Base-by-base conservation (phyloP, 2,113 vertebrate genomes). In the Trematomus loennbergii region DNA sequence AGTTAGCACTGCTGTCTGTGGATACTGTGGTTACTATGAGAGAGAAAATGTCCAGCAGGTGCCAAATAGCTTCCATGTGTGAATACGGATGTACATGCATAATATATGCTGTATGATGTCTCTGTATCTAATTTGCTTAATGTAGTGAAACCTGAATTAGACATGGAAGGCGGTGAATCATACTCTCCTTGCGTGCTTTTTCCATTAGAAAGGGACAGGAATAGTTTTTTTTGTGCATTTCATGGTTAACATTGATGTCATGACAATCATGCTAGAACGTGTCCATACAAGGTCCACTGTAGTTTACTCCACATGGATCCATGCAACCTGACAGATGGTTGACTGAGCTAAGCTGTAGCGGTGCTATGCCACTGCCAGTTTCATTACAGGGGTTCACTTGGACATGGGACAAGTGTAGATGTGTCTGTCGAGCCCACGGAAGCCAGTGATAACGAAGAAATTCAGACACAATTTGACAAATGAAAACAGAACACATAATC, bases 271-370 rank as follows among this genome's bases (percentile, higher is more conserved):
- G 54, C 83, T 89, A 72, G 85, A 89, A 81, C 83, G 62, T 83
- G 77, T 92, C 86, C 84, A 86, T 89, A 83, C 86, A 82, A 83
- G 84, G 88, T 87, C 78, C 83, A 89, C 86, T 89, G 80, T 72
- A 73, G 78, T 81, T 82, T 78, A 78, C 88, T 54, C 87, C 33
- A 25, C 75, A 74, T 86, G 89, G 79, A 84, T 77, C 75, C 76
- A 83, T 81, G 81, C 78, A 79, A 85, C 43, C 86, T 61, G 90
- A 87, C 92, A 93, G 90, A 93, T 91, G 93, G 91, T 70, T 78
- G 75, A 89, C 83, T 88, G 76, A 79, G 85, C 82, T 77, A 33
- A 87, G 81, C 87, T 72, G 61, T 68, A 62, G 68, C 63, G 13
- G 49, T 78, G 84, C 82, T 82, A 62, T 33, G 46, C 54, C 33